Conservation (phyloP, 2,113 vertebrate species). For the Campylorhamphus procurvoides region DNA sequence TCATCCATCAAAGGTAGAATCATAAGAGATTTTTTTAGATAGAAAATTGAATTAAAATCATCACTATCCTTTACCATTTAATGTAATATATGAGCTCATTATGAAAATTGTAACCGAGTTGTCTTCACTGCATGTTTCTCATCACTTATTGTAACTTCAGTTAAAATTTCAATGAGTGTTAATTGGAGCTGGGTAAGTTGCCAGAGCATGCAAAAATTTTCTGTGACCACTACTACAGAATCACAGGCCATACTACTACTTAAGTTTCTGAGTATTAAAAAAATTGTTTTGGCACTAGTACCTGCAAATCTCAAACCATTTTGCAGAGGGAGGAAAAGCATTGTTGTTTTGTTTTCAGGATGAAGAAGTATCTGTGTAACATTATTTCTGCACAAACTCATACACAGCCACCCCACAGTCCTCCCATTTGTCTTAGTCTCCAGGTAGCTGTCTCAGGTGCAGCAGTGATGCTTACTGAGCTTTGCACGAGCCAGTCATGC, state of each 20-base stretch:
- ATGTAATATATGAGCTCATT: not conserved
- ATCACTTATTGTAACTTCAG: not conserved
- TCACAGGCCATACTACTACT: not conserved
- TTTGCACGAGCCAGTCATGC: not conserved
- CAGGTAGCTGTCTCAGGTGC: not conserved
- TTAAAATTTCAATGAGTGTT: not conserved
- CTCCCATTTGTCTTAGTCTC: not conserved
- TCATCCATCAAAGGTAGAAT: not conserved
- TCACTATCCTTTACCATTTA: not conserved
- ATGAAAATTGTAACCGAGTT: not conserved
- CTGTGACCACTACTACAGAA: not conserved
- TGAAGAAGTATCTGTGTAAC: not conserved
- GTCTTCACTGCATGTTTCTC: not conserved
- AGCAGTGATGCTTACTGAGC: not conserved
- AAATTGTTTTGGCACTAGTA: not conserved
- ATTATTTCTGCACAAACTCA: not conserved
- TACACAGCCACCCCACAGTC: not conserved
- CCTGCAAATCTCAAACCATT: not conserved
- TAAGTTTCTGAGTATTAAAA: not conserved
- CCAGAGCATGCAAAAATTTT: not conserved
- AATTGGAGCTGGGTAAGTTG: not conserved
- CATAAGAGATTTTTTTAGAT: not conserved
- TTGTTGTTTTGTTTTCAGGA: not conserved
- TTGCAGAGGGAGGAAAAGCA: not conserved
- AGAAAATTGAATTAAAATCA: not conserved